phyloP scores from a whole-genome alignment of 2,113 vertebrate species.

The Euleptes europaea region DNA sequence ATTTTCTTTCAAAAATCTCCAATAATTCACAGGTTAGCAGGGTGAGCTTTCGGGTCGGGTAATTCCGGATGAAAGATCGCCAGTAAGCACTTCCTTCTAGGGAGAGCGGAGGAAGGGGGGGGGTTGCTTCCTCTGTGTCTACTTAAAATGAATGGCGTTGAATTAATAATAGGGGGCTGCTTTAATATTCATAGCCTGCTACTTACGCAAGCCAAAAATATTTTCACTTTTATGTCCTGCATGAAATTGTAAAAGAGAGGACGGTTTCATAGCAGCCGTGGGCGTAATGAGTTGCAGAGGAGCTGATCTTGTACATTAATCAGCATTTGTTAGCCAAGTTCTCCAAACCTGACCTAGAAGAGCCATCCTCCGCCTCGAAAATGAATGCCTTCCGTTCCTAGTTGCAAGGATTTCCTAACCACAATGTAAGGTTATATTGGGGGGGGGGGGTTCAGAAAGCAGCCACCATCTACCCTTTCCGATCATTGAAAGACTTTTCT shows the following conservation, averaged over 20 bases:
- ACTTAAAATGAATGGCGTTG: slow-evolving; percentile 34
- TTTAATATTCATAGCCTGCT: slow-evolving; percentile 48
- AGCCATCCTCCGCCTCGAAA: background rate
- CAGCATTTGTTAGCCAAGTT: slow-evolving; percentile 39
- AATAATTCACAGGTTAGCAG: slow-evolving; percentile 58
- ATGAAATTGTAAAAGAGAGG: slow-evolving; percentile 52
- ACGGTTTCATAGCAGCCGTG: slow-evolving; percentile 51
- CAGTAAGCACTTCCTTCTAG: slow-evolving; percentile 32
- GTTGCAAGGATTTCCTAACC: background rate
- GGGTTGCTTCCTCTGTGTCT: slow-evolving; percentile 32
- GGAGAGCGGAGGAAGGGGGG: background rate
- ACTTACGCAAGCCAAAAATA: slow-evolving; percentile 38
- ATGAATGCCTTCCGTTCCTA: background rate
- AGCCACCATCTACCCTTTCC: background rate
- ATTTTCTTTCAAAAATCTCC: slow-evolving; percentile 54
- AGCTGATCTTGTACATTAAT: slow-evolving; percentile 44
- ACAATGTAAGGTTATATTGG: background rate
- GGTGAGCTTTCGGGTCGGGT: slow-evolving; percentile 43
- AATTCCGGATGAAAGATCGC: slow-evolving; percentile 59
- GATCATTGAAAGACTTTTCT: background rate
- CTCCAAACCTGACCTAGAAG: slow-evolving; percentile 45
- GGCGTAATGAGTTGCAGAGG: slow-evolving; percentile 42
- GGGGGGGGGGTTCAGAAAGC: background rate
- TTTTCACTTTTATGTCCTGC: slow-evolving; percentile 51
- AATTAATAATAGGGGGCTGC: slow-evolving; percentile 46